Evolutionary conservation across 2,888 invertebrate species (phyloP).

Genomic region (Gortyna flavago): DNA sequence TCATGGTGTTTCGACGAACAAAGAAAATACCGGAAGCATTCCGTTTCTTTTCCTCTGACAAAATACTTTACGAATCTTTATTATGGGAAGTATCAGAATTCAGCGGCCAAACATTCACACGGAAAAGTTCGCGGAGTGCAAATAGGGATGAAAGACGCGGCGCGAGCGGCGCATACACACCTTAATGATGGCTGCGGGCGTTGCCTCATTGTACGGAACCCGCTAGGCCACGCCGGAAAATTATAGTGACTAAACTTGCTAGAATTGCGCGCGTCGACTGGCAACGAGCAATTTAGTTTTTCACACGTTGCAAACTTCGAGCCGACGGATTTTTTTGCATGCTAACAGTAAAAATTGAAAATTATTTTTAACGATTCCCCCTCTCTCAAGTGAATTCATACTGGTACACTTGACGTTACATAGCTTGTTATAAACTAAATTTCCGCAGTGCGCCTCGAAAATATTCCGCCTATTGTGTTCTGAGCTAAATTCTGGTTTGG

Average conservation of each 20-base stretch:
- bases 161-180: slow-evolving; percentile 71
- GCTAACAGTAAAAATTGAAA: slow-evolving; percentile 47
- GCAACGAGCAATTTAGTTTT: slow-evolving; percentile 68
- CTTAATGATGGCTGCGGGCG: slow-evolving; percentile 84
- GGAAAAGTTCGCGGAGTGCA: slow-evolving; percentile 69
- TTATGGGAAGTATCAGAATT: slow-evolving; percentile 58
- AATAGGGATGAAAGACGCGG: slow-evolving; percentile 72
- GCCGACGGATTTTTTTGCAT: slow-evolving; percentile 47
- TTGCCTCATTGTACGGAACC: slow-evolving; percentile 78
- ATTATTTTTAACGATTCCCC: slow-evolving; percentile 56
- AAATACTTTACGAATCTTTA: slow-evolving; percentile 34
- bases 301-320: slow-evolving; percentile 60
- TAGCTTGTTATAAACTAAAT: slow-evolving; percentile 57
- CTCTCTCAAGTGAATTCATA: slow-evolving; percentile 41
- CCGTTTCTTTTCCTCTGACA: background rate
- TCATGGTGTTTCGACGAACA: background rate
- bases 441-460: slow-evolving; percentile 34
- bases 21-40: slow-evolving; percentile 1
- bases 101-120: slow-evolving; percentile 51
- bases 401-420: slow-evolving; percentile 35
- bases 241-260: slow-evolving; percentile 82
- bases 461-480: slow-evolving; percentile 49
- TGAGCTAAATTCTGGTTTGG: slow-evolving; percentile 27
- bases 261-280: slow-evolving; percentile 68
- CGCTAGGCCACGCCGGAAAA: slow-evolving; percentile 82